A percentile compares a stretch with the other conserved stretches of the same genome.
Conservation (phyloP, 2,797 vertebrate species). For the Taenioides sp. region DNA sequence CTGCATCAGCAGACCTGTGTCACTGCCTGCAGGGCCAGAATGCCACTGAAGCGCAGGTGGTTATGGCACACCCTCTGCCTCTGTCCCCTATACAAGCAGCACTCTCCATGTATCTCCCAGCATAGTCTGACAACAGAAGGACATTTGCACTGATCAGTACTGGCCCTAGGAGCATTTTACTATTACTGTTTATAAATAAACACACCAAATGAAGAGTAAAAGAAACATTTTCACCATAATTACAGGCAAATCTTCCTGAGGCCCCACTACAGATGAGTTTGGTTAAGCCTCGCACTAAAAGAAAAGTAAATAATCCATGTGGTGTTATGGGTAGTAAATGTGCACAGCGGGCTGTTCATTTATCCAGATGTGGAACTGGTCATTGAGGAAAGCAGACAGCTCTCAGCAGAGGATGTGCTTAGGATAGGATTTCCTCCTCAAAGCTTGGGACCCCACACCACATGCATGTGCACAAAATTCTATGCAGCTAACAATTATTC, state of each 20-base stretch:
- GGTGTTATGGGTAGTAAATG: conserved; percentile 61
- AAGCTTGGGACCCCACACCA: neutral
- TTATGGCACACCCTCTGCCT: conserved; percentile 54
- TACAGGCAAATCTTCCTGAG: neutral
- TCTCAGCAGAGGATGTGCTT: conserved; percentile 2
- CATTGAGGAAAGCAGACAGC: conserved; percentile 15
- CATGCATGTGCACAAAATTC: neutral
- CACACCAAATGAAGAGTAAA: conserved; percentile 13
- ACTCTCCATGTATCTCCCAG: conserved; percentile 39
- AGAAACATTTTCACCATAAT: conserved; percentile 2
- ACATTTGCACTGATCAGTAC: conserved; percentile 63
- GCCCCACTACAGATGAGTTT: conserved; percentile 22
- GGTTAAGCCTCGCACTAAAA: conserved; percentile 31
- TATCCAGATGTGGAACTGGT: conserved; percentile 74
- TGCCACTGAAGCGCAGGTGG: conserved; percentile 57
- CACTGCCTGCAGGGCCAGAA: conserved; percentile 70
- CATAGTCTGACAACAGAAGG: neutral
- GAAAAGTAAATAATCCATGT: conserved; percentile 58
- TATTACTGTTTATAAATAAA: conserved; percentile 3
- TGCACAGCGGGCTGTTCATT: conserved; percentile 54
- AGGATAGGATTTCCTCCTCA: neutral
- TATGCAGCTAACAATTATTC: neutral
- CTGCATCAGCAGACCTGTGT: conserved; percentile 56
- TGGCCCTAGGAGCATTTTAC: neutral
- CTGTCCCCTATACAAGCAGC: conserved; percentile 50